Evolutionary conservation across 2,888 invertebrate genomes (phyloP).

Genomic region (Andrena bicolor): DNA sequence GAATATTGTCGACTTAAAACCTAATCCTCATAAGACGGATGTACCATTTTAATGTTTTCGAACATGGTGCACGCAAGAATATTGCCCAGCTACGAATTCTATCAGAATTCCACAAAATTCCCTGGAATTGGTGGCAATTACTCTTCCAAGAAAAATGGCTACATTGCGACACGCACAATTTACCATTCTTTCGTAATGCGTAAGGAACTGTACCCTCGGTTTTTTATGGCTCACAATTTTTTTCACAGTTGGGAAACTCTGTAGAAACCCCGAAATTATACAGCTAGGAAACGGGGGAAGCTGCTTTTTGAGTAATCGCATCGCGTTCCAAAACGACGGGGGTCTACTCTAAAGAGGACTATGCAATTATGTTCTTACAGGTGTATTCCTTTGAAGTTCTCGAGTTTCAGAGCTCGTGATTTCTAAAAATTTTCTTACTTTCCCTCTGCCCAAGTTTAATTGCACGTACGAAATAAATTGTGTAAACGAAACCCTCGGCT

Average conservation of each 20-base stretch:
- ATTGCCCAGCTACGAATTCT: background rate
- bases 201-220: background rate
- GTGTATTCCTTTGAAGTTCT: too few relatives aligned
- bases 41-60: background rate
- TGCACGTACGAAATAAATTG: constrained; percentile 38
- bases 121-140: background rate
- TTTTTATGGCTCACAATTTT: constrained; percentile 20
- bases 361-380: background rate
- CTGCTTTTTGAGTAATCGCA: constrained; percentile 22
- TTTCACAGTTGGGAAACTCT: constrained; percentile 13
- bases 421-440: too few relatives aligned
- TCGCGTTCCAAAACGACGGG: constrained; percentile 42
- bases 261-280: constrained; percentile 7
- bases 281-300: background rate
- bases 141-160: constrained; percentile 5
- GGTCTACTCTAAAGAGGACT: constrained; percentile 18
- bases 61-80: background rate
- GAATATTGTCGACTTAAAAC: too few relatives aligned
- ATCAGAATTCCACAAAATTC: background rate
- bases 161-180: background rate
- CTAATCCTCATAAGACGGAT: too few relatives aligned
- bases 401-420: too few relatives aligned
- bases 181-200: constrained; percentile 16
- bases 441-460: background rate
- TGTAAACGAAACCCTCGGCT: background rate